Base-by-base conservation (phyloP, 2,113 vertebrate genomes). In the Halcyon malimbica region DNA sequence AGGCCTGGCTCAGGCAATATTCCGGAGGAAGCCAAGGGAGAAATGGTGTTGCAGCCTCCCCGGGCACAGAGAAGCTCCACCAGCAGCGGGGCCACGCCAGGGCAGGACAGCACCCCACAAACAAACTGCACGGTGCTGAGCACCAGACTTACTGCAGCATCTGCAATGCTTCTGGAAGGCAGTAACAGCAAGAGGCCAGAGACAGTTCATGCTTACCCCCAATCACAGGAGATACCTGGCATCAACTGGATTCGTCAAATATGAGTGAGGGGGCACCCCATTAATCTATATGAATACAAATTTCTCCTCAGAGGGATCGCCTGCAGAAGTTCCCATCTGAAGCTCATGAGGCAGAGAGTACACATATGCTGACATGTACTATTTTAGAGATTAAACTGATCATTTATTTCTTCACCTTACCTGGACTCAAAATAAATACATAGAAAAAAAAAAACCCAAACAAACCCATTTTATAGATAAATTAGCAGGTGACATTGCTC, bases 21-120 rank as follows among this genome's bases (percentile, higher is more conserved):
- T 17, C 14, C 63, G 37, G 44, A 60, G n/a, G 29, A 39, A 51
- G 71, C 28, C 11, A 21, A 51, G 19, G 10, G 13, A 62, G 13
- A n/a, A 50, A 21, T 0, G 2, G 13, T 11, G 10, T 21, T 28
- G 31, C 60, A 29, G 39, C 8, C 33, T 24, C 7, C 19, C 69
- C 0, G 16, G 42, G 17, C 0, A 1, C 17, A 21, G 29, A 25
- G 46, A 16, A 50, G 19, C 16, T 28, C 33, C 37, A 35, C 6
- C 75, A 41, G 16, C 2, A 1, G n/a, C 31, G 17, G 24, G 7
- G 33, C 17, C n/a, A 5, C 0, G 1, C 53, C 1, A 2, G 39
- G 37, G 31, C 59, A 2, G 39, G 37, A 26, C 59, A 60, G 33
- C 33, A 44, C 60, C 21, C 17, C 5, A 5, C 5, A 1, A 20